These are phyloP conservation scores for Formica aserva DNA, from an alignment of 2,888 invertebrate genomes.

Conservation along the genomic window DNA sequence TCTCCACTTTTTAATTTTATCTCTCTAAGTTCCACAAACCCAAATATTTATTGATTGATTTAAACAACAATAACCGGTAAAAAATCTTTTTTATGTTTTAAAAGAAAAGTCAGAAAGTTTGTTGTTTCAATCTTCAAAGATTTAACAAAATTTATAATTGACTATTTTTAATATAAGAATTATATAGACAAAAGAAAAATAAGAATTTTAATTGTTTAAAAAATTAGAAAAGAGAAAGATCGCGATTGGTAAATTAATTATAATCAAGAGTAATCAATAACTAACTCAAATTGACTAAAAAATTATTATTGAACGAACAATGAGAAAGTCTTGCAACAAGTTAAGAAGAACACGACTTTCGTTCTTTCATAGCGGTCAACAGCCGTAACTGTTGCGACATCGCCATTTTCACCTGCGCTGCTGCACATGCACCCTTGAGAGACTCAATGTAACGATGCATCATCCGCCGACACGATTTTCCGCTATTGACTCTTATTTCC, in stretches of 20 bases:
- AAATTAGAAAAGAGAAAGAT: not conserved
- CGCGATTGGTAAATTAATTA: not conserved
- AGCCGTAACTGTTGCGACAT: constrained; percentile 42
- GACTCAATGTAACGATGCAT: constrained; percentile 11
- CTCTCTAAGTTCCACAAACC: not conserved
- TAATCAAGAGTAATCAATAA: not conserved
- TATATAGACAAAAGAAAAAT: not conserved
- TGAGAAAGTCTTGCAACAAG: constrained; percentile 38
- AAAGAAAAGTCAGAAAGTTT: too few species aligned
- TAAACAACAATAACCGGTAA: too few species aligned
- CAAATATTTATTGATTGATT: too few species aligned
- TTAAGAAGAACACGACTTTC: constrained; percentile 36
- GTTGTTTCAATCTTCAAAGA: not conserved
- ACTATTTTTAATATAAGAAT: not conserved
- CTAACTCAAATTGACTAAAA: not conserved
- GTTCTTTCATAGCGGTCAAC: constrained; percentile 41
- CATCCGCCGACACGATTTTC: constrained; percentile 21
- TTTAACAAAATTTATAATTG: not conserved
- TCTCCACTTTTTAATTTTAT: not conserved
- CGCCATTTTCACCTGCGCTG: constrained; percentile 47
- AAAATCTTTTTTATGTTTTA: too few species aligned
- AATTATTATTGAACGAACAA: not conserved
- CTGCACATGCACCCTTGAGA: constrained; percentile 44
- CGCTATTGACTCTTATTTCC: constrained; percentile 8
- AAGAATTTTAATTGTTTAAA: not conserved